phyloP scores from a whole-genome alignment of 2,113 vertebrate genomes.

The Aptenodytes forsteri region DNA sequence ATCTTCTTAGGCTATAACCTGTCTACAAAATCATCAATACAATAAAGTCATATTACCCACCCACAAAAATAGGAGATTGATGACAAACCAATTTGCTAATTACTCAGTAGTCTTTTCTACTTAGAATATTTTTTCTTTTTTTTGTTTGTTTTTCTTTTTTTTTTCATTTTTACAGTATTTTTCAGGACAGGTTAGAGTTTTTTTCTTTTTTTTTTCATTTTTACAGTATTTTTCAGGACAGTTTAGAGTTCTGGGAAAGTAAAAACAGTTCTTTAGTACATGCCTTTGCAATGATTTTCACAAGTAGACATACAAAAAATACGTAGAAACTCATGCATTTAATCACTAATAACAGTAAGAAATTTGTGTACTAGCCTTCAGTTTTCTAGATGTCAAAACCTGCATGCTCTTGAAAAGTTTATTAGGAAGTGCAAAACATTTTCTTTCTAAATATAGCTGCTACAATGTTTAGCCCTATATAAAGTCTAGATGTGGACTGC shows the following conservation, averaged over 20 bases:
- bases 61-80: neutral
- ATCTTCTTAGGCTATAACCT: neutral
- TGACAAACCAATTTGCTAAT: neutral
- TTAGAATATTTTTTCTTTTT: neutral
- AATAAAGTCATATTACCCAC: neutral
- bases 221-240: neutral
- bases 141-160: neutral
- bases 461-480: constrained; percentile 4
- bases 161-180: neutral
- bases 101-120: neutral
- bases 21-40: neutral
- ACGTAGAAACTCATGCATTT: neutral
- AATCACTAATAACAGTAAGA: neutral
- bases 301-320: neutral
- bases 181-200: neutral
- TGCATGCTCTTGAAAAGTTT: neutral
- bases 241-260: neutral
- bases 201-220: neutral
- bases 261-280: neutral
- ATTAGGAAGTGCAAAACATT: constrained; percentile 34
- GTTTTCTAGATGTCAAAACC: neutral
- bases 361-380: neutral
- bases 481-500: neutral
- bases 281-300: neutral
- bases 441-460: neutral